phyloP scores from a whole-genome alignment of 2,797 vertebrate genomes.

The Chaunax sp. region DNA sequence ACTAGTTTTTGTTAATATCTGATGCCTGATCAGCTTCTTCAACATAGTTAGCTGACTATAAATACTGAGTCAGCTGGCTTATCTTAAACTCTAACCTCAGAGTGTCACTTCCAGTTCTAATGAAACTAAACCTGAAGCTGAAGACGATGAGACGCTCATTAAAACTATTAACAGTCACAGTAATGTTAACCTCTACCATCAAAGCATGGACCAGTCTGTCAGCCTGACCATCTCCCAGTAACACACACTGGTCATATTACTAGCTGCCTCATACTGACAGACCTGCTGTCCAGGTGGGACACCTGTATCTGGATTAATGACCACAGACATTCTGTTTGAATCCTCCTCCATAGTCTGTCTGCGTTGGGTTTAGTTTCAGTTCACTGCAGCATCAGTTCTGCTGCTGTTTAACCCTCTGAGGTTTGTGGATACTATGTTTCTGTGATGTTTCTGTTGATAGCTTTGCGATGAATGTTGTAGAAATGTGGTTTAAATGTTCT shows the following conservation, averaged over 20 bases:
- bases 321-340: too few relatives aligned
- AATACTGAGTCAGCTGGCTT: conserved; percentile 47
- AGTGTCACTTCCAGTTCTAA: conserved; percentile 14
- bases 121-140: conserved; percentile 35
- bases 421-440: too few relatives aligned
- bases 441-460: too few relatives aligned
- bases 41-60: conserved; percentile 46
- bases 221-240: background rate
- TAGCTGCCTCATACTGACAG: background rate
- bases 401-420: too few relatives aligned
- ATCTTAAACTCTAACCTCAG: conserved; percentile 42
- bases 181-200: conserved; percentile 1
- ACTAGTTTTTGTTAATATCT: conserved; percentile 63
- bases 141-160: conserved; percentile 1
- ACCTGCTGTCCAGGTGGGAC: too few relatives aligned
- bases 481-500: too few relatives aligned
- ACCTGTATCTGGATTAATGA: too few relatives aligned
- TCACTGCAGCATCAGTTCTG: too few relatives aligned
- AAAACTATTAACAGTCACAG: conserved; percentile 42
- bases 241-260: background rate
- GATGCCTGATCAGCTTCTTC: conserved; percentile 62
- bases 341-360: too few relatives aligned
- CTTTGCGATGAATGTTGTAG: too few relatives aligned
- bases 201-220: background rate
- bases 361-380: too few relatives aligned